phyloP scores from a whole-genome alignment of 2,888 invertebrate species.

The Melieria crassipennis region DNA sequence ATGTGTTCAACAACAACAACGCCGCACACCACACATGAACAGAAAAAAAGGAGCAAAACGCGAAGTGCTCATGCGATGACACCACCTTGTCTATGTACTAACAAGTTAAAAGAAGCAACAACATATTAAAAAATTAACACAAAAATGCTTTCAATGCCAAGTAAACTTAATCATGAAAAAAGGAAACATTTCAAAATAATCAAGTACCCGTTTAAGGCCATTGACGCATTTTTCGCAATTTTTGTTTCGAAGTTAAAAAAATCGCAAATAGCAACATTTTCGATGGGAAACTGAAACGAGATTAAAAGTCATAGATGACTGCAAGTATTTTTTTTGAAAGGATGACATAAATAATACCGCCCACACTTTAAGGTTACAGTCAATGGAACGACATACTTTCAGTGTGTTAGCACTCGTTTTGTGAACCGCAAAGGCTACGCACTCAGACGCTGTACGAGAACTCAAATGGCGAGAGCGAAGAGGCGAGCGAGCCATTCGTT shows the following conservation, averaged over 20 bases:
- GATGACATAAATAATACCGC: constrained; percentile 54
- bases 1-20: not conserved
- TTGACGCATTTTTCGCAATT: no score
- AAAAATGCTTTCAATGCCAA: no score
- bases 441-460: not conserved
- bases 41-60: not conserved
- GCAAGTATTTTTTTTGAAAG: not conserved
- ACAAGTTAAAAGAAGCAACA: no score
- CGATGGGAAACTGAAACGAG: not conserved
- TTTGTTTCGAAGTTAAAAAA: no score
- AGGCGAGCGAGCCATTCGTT: not conserved
- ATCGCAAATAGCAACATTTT: no score
- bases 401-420: constrained; percentile 6
- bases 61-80: not conserved
- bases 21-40: not conserved
- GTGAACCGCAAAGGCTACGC: not conserved
- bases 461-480: not conserved
- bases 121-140: no score
- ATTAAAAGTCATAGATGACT: constrained; percentile 2
- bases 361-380: constrained; percentile 59
- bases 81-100: no score
- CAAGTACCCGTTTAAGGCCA: no score
- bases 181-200: no score
- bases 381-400: constrained; percentile 52
- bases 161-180: no score